These are phyloP conservation scores for Notospermus geniculatus DNA, from an alignment of 1,140 invertebrate species.

Conservation along the genomic window DNA sequence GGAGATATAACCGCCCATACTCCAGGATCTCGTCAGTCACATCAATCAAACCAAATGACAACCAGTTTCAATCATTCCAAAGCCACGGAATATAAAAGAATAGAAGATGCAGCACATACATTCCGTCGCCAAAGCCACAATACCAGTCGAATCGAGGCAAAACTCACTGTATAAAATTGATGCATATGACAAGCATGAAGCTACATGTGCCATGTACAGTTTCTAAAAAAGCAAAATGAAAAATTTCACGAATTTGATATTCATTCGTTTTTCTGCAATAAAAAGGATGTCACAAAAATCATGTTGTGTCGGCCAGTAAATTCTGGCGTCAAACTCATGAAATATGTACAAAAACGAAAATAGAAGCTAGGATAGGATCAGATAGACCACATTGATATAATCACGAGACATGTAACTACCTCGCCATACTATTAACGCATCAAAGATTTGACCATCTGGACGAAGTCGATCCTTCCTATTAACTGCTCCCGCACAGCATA, in stretches of 20 bases:
- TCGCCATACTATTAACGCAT: slow-evolving; percentile 47
- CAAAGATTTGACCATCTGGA: slow-evolving; percentile 35
- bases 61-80: too few species aligned
- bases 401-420: slow-evolving; percentile 22
- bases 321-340: background rate
- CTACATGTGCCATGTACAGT: too few species aligned
- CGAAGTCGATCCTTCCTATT: slow-evolving; percentile 39
- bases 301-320: background rate
- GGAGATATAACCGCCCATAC: too few species aligned
- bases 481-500: slow-evolving; percentile 38
- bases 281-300: background rate
- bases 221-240: too few species aligned
- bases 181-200: too few species aligned
- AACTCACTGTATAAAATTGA: too few species aligned
- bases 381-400: background rate
- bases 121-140: too few species aligned
- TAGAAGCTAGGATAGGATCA: background rate
- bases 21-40: too few species aligned
- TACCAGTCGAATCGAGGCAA: too few species aligned
- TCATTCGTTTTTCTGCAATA: slow-evolving; percentile 4
- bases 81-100: too few species aligned
- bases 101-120: too few species aligned
- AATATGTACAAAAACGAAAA: slow-evolving; percentile 10
- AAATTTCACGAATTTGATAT: background rate
- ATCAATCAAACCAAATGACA: too few species aligned